Evolutionary conservation across 2,113 vertebrate species (phyloP), one percentile per base, ranked within the genome.

Genomic region (Camelus bactrianus): DNA sequence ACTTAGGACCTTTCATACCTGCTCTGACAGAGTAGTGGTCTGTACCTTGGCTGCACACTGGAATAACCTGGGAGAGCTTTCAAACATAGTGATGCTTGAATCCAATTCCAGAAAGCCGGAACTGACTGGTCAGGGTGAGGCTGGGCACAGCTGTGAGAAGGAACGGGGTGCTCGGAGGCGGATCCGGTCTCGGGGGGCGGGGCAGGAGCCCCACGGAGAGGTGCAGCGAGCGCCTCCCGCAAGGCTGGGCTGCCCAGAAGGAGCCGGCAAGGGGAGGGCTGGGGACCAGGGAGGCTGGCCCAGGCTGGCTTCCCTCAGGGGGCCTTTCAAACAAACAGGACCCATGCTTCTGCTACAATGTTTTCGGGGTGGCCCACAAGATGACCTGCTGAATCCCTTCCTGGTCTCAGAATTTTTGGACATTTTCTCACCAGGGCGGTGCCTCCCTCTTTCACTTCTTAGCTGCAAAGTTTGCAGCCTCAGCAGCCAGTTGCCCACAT

Each of bases 1-100:
- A 9, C 65, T 16, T 1, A 6, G 7, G 5, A 32, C 6, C 65
- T 60, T n/a, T 3, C 24, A 7, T 0, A 42, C 35, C 38, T 30
- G 13, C 42, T 52, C 17, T 10, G 48, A 32, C 28, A 11, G 11
- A 13, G 79, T 60, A 52, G 11, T 0, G 1, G 32, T 5, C 7
- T 88, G 38, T 32, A 60, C 22, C 32, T 42, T 30, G 17, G 9
- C 14, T 35, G 83, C 38, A 10, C 10, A 19, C 2, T 75, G 35
- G 93, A 69, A 28, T n/a, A 28, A 65, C 22, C 4, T 6, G 26
- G 70, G 83, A 77, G 8, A 89, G 6, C 5, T 52, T 85, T 50
- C 12, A 14, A 42, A 48, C 50, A 7, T 20, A 24, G n/a, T 19
- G 46, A 65, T 64, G 15, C 48, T 58, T 15, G 16, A 46, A 3